phyloP scores from a whole-genome alignment of 2,797 vertebrate genomes.

The Melanotaenia nigrans region DNA sequence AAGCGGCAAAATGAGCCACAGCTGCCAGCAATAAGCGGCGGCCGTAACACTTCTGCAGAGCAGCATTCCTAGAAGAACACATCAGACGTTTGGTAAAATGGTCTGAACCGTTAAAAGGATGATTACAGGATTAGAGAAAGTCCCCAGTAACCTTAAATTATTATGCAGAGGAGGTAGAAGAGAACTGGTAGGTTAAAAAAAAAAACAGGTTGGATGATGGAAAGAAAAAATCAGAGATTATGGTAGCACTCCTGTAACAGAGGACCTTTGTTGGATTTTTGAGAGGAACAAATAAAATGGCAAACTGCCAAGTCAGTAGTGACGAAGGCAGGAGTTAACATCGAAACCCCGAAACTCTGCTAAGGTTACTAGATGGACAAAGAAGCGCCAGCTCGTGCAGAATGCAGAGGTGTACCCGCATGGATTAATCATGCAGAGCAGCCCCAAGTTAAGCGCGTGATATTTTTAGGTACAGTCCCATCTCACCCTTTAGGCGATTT shows the following conservation, averaged over 20 bases:
- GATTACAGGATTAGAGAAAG: slow-evolving; percentile 43
- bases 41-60: background rate
- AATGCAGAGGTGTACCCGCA: slow-evolving; percentile 39
- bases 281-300: slow-evolving; percentile 6
- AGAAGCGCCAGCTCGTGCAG: background rate
- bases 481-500: slow-evolving; percentile 48
- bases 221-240: background rate
- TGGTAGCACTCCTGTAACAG: background rate
- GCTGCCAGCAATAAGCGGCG: no score
- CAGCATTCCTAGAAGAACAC: background rate
- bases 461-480: slow-evolving; percentile 64
- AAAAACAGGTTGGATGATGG: slow-evolving; percentile 15
- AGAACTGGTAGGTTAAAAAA: slow-evolving; percentile 1
- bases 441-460: slow-evolving; percentile 54
- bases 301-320: background rate
- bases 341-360: slow-evolving; percentile 5
- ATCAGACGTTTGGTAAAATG: slow-evolving; percentile 7
- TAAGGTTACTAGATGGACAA: slow-evolving; percentile 7
- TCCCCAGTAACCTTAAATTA: slow-evolving; percentile 42
- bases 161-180: slow-evolving; percentile 5
- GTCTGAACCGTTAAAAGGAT: slow-evolving; percentile 32
- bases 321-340: background rate
- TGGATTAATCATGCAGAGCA: slow-evolving; percentile 60
- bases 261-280: background rate
- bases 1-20: no score